Percentiles rank a stretch among this genome's conserved stretches.
These are phyloP conservation scores for Ooceraea biroi DNA, from an alignment of 1,140 invertebrate genomes.

Conservation along the genomic window DNA sequence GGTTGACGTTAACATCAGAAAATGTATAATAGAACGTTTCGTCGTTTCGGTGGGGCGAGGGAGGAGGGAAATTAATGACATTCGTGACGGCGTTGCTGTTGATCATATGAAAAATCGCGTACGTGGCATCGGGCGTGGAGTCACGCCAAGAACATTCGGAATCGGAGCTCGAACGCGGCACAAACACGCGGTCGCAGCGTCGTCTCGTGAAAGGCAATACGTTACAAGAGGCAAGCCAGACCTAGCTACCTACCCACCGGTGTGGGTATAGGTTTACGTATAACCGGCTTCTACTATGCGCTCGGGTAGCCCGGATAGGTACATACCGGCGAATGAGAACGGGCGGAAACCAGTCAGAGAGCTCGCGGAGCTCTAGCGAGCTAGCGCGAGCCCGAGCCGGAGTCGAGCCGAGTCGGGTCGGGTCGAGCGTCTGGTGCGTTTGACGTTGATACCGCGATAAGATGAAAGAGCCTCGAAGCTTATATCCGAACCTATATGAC, in stretches of 20 bases:
- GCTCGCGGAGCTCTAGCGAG: slow-evolving; percentile 64
- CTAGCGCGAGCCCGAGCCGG: slow-evolving; percentile 35
- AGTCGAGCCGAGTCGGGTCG: slow-evolving; percentile 64
- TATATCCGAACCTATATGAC: slow-evolving; percentile 84
- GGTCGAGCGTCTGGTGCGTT: slow-evolving; percentile 83
- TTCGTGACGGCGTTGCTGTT: slow-evolving; percentile 9
- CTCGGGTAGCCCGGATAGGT: slow-evolving; percentile 75
- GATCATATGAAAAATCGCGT: slow-evolving; percentile 50
- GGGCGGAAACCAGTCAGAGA: slow-evolving; percentile 80
- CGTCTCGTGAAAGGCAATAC: slow-evolving; percentile 70
- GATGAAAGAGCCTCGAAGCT: slow-evolving; percentile 85
- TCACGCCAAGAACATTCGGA: background rate
- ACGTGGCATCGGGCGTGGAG: slow-evolving; percentile 34
- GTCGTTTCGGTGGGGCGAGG: background rate
- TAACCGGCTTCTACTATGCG: slow-evolving; percentile 69
- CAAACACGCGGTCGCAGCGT: slow-evolving; percentile 20
- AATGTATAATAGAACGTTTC: slow-evolving; percentile 39
- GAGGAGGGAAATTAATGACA: slow-evolving; percentile 49
- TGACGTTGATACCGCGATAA: slow-evolving; percentile 86
- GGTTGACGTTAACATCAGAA: slow-evolving; percentile 15
- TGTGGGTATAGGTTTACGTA: slow-evolving; percentile 73
- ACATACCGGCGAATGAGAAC: slow-evolving; percentile 79
- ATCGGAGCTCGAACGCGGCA: slow-evolving; percentile 21
- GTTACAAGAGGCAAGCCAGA: slow-evolving; percentile 75
- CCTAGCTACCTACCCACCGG: slow-evolving; percentile 33